Conservation (phyloP, 37 sponge, comb jelly and placozoan genomes). For the Beroe forskalii region DNA sequence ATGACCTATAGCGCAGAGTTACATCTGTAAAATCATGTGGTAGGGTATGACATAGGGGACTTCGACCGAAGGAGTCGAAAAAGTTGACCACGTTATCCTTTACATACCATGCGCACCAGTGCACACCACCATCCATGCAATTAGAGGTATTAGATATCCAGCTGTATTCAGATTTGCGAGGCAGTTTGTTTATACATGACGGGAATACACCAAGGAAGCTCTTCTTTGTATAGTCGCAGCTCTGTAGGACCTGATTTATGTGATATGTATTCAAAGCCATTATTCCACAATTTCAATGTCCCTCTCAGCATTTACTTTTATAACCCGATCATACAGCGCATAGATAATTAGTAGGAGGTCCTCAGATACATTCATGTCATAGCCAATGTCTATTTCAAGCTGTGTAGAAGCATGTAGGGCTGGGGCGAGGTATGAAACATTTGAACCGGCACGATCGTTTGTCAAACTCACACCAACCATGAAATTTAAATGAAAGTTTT, state of each 20-base stretch:
- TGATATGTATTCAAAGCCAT: not conserved
- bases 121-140: not conserved
- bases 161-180: not conserved
- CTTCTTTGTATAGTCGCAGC: not conserved
- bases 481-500: conserved; percentile 24
- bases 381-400: conserved; percentile 8
- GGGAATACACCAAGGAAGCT: not conserved
- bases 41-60: not conserved
- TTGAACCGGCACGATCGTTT: not conserved
- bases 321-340: not conserved
- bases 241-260: not conserved
- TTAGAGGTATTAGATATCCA: not conserved
- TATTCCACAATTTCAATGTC: not conserved
- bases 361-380: not conserved
- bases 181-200: not conserved
- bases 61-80: conserved; percentile 2
- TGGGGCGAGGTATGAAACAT: not conserved
- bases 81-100: not conserved
- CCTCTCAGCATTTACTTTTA: not conserved
- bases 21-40: not conserved
- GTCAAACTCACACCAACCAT: not conserved
- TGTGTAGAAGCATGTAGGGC: not conserved
- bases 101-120: conserved; percentile 26
- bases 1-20: not conserved
- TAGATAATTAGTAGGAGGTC: conserved; percentile 8